phyloP scores from a whole-genome alignment of 2,888 invertebrate species.

The Siphonodentalium dalli region DNA sequence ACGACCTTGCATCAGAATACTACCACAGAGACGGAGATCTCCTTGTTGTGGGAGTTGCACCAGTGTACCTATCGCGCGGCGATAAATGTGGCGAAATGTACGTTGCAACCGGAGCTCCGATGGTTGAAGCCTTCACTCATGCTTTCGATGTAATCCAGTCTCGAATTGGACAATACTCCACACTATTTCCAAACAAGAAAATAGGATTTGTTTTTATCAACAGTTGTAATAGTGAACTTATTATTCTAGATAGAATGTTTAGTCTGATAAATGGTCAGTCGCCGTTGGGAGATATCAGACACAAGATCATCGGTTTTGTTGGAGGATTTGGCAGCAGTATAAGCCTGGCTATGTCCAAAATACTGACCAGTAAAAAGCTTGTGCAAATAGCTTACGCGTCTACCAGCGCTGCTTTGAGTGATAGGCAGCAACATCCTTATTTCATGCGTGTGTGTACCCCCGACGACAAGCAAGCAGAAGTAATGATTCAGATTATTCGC shows the following conservation, averaged over 20 bases:
- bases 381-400: conserved; percentile 30
- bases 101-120: conserved; percentile 12
- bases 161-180: neutral
- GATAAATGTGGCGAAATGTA: conserved; percentile 28
- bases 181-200: conserved; percentile 14
- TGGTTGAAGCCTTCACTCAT: conserved; percentile 28
- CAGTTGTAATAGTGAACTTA: conserved; percentile 29
- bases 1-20: no score
- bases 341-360: conserved; percentile 22
- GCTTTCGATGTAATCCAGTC: conserved; percentile 20
- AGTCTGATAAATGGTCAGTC: conserved; percentile 18
- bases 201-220: conserved; percentile 29
- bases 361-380: conserved; percentile 14
- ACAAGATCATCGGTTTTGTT: conserved; percentile 29
- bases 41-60: conserved; percentile 30
- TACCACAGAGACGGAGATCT: no score
- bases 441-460: conserved; percentile 32
- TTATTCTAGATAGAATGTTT: conserved; percentile 20
- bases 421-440: conserved; percentile 23
- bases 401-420: conserved; percentile 25
- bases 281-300: neutral
- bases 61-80: conserved; percentile 22
- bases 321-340: conserved; percentile 23
- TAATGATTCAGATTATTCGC: conserved; percentile 25
- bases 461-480: conserved; percentile 28